Evolutionary conservation across 2,797 vertebrate genomes (phyloP).

Genomic region (Oophaga sylvatica): DNA sequence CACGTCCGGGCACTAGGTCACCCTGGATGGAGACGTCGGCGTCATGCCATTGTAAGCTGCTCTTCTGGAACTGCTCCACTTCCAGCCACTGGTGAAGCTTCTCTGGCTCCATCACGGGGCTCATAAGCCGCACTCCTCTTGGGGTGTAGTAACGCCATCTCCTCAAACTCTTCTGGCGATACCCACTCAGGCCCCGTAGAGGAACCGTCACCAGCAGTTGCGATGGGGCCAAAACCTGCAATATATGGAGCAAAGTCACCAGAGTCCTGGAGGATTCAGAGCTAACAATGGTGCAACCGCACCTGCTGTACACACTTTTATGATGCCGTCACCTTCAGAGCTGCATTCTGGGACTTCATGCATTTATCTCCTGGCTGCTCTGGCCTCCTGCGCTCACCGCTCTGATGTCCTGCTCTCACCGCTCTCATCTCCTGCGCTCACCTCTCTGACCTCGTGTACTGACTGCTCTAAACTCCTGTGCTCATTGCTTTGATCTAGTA

Average conservation of each 20-base stretch:
- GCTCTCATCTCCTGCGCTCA: too few relatives aligned
- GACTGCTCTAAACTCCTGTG: too few relatives aligned
- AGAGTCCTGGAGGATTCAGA: not conserved
- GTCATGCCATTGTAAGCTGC: conserved; percentile 80
- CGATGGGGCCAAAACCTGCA: conserved; percentile 73
- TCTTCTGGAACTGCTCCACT: conserved; percentile 79
- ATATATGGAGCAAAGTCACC: not conserved
- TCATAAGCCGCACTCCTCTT: conserved; percentile 74
- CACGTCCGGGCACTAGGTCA: conserved; percentile 81
- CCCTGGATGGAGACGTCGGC: conserved; percentile 77
- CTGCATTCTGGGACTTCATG: not conserved
- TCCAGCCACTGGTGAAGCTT: conserved; percentile 83
- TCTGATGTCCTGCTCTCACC: too few relatives aligned
- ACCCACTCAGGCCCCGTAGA: conserved; percentile 76
- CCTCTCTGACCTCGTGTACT: too few relatives aligned
- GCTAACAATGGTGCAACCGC: not conserved
- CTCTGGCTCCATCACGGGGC: conserved; percentile 79
- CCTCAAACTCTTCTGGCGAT: conserved; percentile 71
- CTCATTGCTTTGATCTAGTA: too few relatives aligned
- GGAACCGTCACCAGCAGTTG: conserved; percentile 79
- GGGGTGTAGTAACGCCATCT: conserved; percentile 80
- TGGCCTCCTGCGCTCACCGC: too few relatives aligned
- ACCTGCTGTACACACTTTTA: not conserved
- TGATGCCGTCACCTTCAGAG: not conserved
- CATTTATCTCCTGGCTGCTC: too few relatives aligned